Conservation (phyloP, 2,113 vertebrate species). For the Ranitomeya variabilis region DNA sequence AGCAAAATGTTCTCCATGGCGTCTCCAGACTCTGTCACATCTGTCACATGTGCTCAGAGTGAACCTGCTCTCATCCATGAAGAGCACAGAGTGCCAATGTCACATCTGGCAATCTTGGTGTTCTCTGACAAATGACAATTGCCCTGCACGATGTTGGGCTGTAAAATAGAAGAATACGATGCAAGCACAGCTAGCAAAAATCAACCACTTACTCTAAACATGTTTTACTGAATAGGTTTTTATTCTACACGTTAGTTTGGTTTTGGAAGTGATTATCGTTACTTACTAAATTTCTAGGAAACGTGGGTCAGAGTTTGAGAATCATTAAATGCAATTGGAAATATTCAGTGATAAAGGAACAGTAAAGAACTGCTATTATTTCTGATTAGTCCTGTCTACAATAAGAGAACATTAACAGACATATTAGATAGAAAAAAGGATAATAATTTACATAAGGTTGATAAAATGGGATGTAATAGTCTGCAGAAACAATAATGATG, state of each 20-base stretch:
- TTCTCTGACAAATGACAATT: no score
- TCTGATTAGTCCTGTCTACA: neutral
- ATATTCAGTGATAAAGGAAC: neutral
- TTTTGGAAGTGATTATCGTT: neutral
- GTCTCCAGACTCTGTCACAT: no score
- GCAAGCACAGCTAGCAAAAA: neutral
- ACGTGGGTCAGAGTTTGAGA: neutral
- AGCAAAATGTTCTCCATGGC: no score
- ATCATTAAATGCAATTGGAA: neutral
- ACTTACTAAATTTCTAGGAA: neutral
- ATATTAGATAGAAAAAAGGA: neutral
- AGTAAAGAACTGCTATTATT: neutral
- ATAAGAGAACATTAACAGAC: neutral
- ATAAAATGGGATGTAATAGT: neutral
- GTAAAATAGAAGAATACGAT: neutral
- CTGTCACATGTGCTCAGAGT: no score
- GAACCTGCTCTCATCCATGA: no score
- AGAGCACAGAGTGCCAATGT: no score
- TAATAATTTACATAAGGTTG: neutral
- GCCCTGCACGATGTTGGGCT: no score
- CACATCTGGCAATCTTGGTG: no score
- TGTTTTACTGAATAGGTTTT: slow-evolving; percentile 5
- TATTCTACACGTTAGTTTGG: neutral
- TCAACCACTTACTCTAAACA: neutral
- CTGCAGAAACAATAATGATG: no score